Evolutionary conservation across 2,113 vertebrate genomes (phyloP).

Genomic region (Desmodus rotundus): DNA sequence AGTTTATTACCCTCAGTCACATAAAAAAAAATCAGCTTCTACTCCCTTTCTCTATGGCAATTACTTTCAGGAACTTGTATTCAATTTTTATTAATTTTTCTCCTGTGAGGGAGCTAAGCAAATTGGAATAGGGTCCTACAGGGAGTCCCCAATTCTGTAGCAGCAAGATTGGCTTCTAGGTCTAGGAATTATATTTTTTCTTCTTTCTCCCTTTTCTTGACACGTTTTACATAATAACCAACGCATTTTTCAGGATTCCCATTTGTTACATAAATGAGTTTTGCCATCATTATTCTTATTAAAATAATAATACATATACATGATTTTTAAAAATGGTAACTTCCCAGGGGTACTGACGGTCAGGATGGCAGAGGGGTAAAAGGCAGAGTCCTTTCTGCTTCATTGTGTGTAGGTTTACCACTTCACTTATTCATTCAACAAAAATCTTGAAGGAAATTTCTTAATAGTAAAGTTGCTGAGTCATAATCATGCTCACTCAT

Average conservation of each 20-base stretch:
- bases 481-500: too few relatives aligned
- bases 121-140: neutral
- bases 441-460: neutral
- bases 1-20: neutral
- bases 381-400: neutral
- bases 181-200: neutral
- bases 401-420: neutral
- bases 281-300: neutral
- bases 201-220: neutral
- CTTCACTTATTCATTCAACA: neutral
- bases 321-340: neutral
- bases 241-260: neutral
- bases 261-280: constrained; percentile 12
- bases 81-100: constrained; percentile 33
- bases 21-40: neutral
- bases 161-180: neutral
- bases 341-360: neutral
- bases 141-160: neutral
- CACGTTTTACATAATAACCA: constrained; percentile 22
- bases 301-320: constrained; percentile 29
- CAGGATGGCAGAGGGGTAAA: neutral
- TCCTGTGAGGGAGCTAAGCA: neutral
- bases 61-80: constrained; percentile 27
- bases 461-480: neutral
- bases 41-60: neutral